Percentiles rank a stretch among this genome's conserved stretches.
These are phyloP conservation scores for Lordiphosa mommai DNA, from an alignment of 1,140 invertebrate genomes.

Conservation along the genomic window DNA sequence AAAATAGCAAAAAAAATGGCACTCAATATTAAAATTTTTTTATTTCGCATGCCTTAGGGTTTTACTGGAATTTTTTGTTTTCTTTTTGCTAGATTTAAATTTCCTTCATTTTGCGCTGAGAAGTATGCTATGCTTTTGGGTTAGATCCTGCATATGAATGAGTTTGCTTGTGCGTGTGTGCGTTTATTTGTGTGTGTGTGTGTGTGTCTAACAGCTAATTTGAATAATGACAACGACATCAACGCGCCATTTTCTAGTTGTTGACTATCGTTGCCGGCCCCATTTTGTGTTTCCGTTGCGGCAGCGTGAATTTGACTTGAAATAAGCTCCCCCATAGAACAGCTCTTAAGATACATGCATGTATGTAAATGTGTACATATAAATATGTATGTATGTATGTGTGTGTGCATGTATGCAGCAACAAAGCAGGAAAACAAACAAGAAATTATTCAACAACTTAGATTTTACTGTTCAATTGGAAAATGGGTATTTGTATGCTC, in stretches of 20 bases:
- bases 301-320: constrained; percentile 47
- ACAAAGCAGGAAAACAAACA: constrained; percentile 26
- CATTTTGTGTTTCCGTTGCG: constrained; percentile 57
- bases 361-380: constrained; percentile 3
- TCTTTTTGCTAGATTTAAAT: constrained; percentile 27
- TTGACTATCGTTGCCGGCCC: constrained; percentile 25
- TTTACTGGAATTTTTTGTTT: constrained; percentile 48
- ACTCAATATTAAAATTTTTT: constrained; percentile 9
- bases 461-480: neutral
- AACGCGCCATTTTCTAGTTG: constrained; percentile 68
- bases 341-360: constrained; percentile 3
- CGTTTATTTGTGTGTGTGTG: constrained; percentile 11
- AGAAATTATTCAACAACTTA: constrained; percentile 27
- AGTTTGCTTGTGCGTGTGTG: constrained; percentile 4
- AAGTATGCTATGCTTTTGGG: constrained; percentile 50
- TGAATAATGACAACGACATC: constrained; percentile 75
- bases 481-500: constrained; percentile 3
- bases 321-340: constrained; percentile 25
- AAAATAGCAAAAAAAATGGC: no score
- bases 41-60: constrained; percentile 30
- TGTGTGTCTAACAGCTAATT: constrained; percentile 65
- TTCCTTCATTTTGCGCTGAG: constrained; percentile 18
- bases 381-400: constrained; percentile 11
- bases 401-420: neutral
- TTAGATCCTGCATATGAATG: constrained; percentile 35